phyloP scores from a whole-genome alignment of 2,797 vertebrate species.

The Aulostomus chinensis region DNA sequence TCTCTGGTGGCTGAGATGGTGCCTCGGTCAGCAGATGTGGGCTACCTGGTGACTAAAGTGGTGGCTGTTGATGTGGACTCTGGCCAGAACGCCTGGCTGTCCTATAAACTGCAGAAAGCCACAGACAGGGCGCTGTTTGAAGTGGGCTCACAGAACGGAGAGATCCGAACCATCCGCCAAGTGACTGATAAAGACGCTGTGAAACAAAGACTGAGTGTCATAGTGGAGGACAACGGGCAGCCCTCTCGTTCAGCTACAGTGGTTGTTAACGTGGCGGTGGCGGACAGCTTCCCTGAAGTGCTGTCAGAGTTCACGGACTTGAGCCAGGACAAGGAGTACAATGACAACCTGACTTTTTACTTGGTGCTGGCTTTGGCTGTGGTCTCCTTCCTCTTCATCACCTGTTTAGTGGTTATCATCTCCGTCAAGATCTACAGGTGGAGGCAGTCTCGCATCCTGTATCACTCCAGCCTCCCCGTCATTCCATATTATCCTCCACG shows the following conservation, averaged over 20 bases:
- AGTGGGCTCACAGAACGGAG: constrained; percentile 77
- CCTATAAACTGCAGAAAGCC: constrained; percentile 77
- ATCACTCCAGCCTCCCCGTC: constrained; percentile 62
- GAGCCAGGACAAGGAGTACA: constrained; percentile 42
- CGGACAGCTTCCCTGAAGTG: constrained; percentile 66
- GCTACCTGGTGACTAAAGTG: constrained; percentile 78
- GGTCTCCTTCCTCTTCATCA: constrained; percentile 65
- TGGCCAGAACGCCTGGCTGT: constrained; percentile 80
- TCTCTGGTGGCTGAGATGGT: constrained; percentile 83
- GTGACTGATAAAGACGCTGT: constrained; percentile 67
- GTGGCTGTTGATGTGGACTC: constrained; percentile 81
- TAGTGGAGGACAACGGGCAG: constrained; percentile 70
- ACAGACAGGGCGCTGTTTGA: constrained; percentile 78
- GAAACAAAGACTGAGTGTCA: constrained; percentile 54
- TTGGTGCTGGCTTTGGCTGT: constrained; percentile 57
- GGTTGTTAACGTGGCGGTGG: constrained; percentile 66
- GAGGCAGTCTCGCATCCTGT: constrained; percentile 60
- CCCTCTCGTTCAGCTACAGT: constrained; percentile 75
- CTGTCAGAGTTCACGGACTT: constrained; percentile 16
- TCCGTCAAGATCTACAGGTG: constrained; percentile 55
- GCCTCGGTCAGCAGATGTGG: constrained; percentile 80
- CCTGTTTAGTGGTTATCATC: constrained; percentile 55
- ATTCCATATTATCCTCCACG: constrained; percentile 61
- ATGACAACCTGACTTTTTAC: constrained; percentile 23
- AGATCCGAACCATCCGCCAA: constrained; percentile 68